Evolutionary conservation across 1,140 invertebrate genomes (phyloP).

Genomic region (Diplogasteroides magnus): DNA sequence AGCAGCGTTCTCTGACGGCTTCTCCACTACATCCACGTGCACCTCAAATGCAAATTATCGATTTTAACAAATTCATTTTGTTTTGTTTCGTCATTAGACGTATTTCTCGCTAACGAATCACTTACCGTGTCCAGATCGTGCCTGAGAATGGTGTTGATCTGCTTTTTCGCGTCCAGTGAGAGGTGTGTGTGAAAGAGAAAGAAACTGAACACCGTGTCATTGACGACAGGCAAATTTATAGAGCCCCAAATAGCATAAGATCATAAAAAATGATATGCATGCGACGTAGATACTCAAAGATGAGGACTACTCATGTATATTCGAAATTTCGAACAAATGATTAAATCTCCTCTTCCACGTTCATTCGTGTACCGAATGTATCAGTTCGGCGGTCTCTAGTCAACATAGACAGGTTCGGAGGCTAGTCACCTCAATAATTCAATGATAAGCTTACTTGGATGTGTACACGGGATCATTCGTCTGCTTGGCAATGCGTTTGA

Average conservation of each 20-base stretch:
- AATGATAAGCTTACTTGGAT: constrained; percentile 42
- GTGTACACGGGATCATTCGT: constrained; percentile 45
- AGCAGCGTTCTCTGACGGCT: not conserved
- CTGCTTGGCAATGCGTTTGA: constrained; percentile 34
- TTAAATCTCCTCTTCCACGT: not conserved
- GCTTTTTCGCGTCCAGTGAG: constrained; percentile 30
- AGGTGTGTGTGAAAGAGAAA: constrained; percentile 46
- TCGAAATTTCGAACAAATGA: not conserved
- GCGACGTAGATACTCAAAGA: not conserved
- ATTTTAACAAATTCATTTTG: constrained; percentile 1
- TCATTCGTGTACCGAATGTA: not conserved
- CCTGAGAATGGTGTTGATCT: constrained; percentile 28
- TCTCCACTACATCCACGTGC: constrained; percentile 30
- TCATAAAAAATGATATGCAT: not conserved
- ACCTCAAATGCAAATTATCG: constrained; percentile 37
- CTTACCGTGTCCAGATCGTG: constrained; percentile 49
- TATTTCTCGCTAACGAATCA: not conserved
- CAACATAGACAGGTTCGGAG: not conserved
- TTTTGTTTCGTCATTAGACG: constrained; percentile 11
- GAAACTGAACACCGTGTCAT: constrained; percentile 40
- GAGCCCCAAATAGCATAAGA: constrained; percentile 8
- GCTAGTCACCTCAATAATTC: not conserved
- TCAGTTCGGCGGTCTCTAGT: not conserved
- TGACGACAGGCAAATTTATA: not conserved
- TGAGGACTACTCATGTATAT: not conserved